A percentile compares a stretch with the other conserved stretches of the same genome.
phyloP scores from a whole-genome alignment of 30 jellyfish, hydroid and myxozoan species.

The Calvadosia cruxmelitensis region DNA sequence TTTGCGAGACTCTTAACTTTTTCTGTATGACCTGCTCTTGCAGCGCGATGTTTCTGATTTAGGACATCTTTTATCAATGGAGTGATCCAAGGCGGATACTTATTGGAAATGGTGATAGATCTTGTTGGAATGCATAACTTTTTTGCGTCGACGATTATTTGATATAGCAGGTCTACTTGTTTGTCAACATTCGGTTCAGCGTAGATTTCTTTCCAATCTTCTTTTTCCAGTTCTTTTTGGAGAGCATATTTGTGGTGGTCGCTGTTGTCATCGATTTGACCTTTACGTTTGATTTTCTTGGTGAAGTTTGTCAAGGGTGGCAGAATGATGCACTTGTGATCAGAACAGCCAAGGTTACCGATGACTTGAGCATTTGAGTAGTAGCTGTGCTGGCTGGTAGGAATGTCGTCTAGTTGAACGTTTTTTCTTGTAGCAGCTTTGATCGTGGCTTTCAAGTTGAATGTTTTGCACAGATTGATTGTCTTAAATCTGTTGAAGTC shows the following conservation, averaged over 20 bases:
- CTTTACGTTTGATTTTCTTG: too few relatives aligned
- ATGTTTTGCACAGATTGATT: neutral
- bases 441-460: neutral
- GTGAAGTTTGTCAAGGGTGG: too few relatives aligned
- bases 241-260: too few relatives aligned
- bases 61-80: neutral
- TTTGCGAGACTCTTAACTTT: neutral
- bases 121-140: neutral
- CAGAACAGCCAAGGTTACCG: neutral
- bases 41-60: neutral
- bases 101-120: neutral
- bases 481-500: neutral
- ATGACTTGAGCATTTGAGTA: neutral
- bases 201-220: too few relatives aligned
- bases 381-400: neutral
- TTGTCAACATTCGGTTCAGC: too few relatives aligned
- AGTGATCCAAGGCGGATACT: neutral
- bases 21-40: neutral
- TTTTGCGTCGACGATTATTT: neutral
- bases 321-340: neutral
- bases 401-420: neutral
- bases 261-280: too few relatives aligned
- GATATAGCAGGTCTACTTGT: too few relatives aligned
- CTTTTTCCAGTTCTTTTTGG: conserved; percentile 42
- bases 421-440: neutral